These are phyloP conservation scores for Eleginops maclovinus DNA, from an alignment of 2,113 vertebrate species.

Conservation along the genomic window DNA sequence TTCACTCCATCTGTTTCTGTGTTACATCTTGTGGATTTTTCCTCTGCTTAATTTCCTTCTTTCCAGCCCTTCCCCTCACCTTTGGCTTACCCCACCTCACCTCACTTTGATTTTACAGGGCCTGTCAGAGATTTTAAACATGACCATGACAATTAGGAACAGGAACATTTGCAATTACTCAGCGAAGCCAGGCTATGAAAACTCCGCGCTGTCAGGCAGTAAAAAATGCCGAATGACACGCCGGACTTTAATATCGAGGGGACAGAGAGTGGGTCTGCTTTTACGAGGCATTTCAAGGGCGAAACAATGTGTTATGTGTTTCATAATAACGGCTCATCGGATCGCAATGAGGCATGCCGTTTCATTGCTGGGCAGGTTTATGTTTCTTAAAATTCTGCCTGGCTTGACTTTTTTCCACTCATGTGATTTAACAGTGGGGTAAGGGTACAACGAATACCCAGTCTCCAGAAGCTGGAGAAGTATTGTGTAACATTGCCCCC, in stretches of 20 bases:
- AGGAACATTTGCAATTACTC: conserved; percentile 27
- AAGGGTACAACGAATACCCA: conserved; percentile 45
- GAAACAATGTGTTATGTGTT: conserved; percentile 51
- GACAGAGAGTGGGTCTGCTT: conserved; percentile 25
- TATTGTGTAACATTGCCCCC: conserved; percentile 75
- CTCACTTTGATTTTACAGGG: conserved; percentile 34
- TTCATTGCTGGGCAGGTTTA: conserved; percentile 56
- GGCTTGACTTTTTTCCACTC: conserved; percentile 10
- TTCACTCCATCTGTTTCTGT: conserved; percentile 41
- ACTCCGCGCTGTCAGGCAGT: conserved; percentile 23
- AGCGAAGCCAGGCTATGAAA: conserved; percentile 56
- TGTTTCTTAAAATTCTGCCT: conserved; percentile 45
- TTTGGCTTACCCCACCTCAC: conserved; percentile 46
- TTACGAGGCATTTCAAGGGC: conserved; percentile 47
- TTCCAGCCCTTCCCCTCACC: conserved; percentile 19
- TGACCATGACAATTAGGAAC: conserved; percentile 41
- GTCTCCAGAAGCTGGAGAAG: background rate
- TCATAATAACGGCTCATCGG: conserved; percentile 61
- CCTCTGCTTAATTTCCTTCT: conserved; percentile 14
- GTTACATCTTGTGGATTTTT: conserved; percentile 21
- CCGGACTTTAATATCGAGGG: conserved; percentile 25
- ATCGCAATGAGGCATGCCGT: conserved; percentile 34
- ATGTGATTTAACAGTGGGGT: conserved; percentile 46
- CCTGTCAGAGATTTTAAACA: conserved; percentile 47
- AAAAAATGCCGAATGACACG: conserved; percentile 40